These are phyloP conservation scores for Cheilosia vernalis DNA, from an alignment of 2,888 invertebrate species.

Conservation along the genomic window DNA sequence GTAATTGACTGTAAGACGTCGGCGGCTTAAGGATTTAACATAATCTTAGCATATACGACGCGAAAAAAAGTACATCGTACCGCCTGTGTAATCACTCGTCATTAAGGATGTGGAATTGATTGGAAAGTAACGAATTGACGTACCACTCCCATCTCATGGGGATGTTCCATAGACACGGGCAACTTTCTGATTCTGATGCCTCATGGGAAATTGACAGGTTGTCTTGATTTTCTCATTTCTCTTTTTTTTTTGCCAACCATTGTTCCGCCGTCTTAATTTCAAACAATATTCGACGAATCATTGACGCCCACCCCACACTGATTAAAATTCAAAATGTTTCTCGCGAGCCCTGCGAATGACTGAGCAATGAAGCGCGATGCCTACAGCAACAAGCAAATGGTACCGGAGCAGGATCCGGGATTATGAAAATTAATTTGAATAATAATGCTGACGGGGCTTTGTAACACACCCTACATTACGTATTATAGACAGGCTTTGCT, in stretches of 20 bases:
- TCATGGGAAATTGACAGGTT: constrained; percentile 75
- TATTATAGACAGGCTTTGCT: constrained; percentile 52
- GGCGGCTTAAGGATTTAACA: constrained; percentile 66
- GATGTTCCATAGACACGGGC: constrained; percentile 47
- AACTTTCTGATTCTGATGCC: constrained; percentile 57
- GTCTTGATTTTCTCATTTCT: constrained; percentile 56
- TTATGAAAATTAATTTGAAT: constrained; percentile 80
- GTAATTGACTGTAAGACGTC: constrained; percentile 71
- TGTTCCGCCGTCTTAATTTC: constrained; percentile 68
- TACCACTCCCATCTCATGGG: constrained; percentile 37
- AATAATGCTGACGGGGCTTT: constrained; percentile 78
- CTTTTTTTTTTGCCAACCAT: constrained; percentile 17
- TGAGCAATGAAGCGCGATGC: constrained; percentile 52
- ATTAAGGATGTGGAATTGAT: constrained; percentile 70
- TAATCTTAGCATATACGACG: constrained; percentile 41
- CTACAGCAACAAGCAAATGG: constrained; percentile 70
- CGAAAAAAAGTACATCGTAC: constrained; percentile 50
- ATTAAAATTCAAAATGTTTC: constrained; percentile 71
- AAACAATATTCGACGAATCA: constrained; percentile 73
- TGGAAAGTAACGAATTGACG: constrained; percentile 71
- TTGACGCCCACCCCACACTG: constrained; percentile 66
- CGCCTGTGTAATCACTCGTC: constrained; percentile 64
- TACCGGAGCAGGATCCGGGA: constrained; percentile 64
- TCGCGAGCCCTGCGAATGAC: constrained; percentile 62
- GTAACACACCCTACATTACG: constrained; percentile 29